Conservation (phyloP, 1,140 invertebrate genomes). For the Marisa cornuarietis region DNA sequence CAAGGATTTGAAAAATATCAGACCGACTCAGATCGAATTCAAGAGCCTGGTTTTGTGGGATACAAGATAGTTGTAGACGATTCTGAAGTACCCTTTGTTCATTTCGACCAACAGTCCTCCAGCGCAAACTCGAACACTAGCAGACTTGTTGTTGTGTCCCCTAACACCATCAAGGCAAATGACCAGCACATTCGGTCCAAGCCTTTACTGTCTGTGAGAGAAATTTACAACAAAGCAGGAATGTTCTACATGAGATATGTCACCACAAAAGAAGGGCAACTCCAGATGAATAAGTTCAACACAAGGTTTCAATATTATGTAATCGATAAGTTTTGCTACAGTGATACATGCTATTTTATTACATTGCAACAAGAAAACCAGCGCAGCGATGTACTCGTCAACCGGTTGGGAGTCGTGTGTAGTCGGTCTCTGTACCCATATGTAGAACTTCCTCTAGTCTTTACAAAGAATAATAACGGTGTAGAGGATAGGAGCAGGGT, state of each 20-base stretch:
- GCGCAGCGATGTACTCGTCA: not conserved
- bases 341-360: not conserved
- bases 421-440: slow-evolving; percentile 1
- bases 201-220: slow-evolving; percentile 3
- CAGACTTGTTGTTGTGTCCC: not conserved
- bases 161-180: not conserved
- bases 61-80: no score
- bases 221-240: not conserved
- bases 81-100: not conserved
- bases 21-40: not conserved
- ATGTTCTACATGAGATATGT: not conserved
- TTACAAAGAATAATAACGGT: not conserved
- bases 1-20: not conserved
- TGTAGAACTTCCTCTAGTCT: not conserved
- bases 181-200: no score
- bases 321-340: not conserved
- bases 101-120: not conserved
- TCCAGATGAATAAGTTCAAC: not conserved
- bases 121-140: not conserved
- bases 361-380: not conserved
- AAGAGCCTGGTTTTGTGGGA: not conserved
- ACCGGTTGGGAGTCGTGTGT: slow-evolving; percentile 1
- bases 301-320: not conserved
- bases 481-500: not conserved
- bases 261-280: not conserved